phyloP scores from a whole-genome alignment of 2,797 vertebrate species.

The Cossypha polioptera region DNA sequence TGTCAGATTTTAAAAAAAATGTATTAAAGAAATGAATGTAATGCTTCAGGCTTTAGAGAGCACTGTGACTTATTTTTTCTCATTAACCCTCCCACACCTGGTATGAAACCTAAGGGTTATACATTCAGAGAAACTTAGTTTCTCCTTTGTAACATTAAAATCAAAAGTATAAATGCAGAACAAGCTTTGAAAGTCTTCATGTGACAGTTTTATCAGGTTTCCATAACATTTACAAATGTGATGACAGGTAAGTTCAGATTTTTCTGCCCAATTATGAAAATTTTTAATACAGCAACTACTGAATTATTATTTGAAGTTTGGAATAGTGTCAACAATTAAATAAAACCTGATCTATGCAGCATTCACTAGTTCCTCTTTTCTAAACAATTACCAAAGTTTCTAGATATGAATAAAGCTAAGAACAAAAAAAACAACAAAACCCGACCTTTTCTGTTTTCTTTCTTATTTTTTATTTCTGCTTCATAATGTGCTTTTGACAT shows the following conservation, averaged over 20 bases:
- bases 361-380: not conserved
- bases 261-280: not conserved
- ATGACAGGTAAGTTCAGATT: not conserved
- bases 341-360: not conserved
- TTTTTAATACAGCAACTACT: not conserved
- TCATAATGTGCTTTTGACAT: conserved; percentile 89
- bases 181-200: not conserved
- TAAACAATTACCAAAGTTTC: not conserved
- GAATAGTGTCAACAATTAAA: not conserved
- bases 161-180: not conserved
- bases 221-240: not conserved
- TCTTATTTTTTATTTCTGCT: conserved; percentile 84
- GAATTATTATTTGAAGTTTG: not conserved
- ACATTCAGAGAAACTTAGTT: not conserved
- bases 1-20: not conserved
- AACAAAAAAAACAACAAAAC: not conserved
- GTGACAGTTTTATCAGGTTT: not conserved
- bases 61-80: not conserved
- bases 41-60: not conserved
- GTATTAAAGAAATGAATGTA: not conserved
- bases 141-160: not conserved
- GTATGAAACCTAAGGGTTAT: not conserved
- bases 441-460: conserved; percentile 81
- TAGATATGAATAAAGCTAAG: not conserved
- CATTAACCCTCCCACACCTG: not conserved